Conservation (phyloP, 2,113 vertebrate genomes). For the Tychaedon coryphoeus region DNA sequence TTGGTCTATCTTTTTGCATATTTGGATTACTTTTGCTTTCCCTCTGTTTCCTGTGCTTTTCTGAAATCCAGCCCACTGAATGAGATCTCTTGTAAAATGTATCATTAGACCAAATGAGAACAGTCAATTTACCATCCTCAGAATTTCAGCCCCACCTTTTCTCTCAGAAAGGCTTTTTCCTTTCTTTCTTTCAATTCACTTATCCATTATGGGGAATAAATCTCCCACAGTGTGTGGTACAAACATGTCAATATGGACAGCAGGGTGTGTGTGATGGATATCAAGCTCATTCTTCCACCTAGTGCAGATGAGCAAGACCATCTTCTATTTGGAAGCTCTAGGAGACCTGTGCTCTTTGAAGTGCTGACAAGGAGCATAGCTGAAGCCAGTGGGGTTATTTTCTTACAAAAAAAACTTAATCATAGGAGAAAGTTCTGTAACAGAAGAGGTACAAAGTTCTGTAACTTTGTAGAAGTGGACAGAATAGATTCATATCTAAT, state of each 20-base stretch:
- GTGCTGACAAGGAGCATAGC: not conserved
- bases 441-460: not conserved
- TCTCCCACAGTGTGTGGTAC: not conserved
- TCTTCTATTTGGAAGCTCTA: not conserved
- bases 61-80: not conserved
- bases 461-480: not conserved
- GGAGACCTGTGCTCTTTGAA: not conserved
- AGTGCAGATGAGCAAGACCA: not conserved
- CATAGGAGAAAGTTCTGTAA: not conserved
- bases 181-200: not conserved
- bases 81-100: not conserved
- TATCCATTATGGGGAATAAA: not conserved
- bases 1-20: not conserved
- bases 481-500: not conserved
- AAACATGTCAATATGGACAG: rapidly evolving
- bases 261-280: rapidly evolving
- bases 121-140: not conserved
- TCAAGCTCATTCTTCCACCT: not conserved
- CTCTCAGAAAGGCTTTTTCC: not conserved
- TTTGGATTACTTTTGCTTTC: not conserved
- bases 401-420: not conserved
- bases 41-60: not conserved
- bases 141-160: not conserved
- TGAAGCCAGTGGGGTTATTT: not conserved
- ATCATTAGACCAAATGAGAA: not conserved